A percentile compares a stretch with the other conserved stretches of the same genome.
phyloP scores from a whole-genome alignment of 2,113 vertebrate genomes.

The Polypterus senegalus region DNA sequence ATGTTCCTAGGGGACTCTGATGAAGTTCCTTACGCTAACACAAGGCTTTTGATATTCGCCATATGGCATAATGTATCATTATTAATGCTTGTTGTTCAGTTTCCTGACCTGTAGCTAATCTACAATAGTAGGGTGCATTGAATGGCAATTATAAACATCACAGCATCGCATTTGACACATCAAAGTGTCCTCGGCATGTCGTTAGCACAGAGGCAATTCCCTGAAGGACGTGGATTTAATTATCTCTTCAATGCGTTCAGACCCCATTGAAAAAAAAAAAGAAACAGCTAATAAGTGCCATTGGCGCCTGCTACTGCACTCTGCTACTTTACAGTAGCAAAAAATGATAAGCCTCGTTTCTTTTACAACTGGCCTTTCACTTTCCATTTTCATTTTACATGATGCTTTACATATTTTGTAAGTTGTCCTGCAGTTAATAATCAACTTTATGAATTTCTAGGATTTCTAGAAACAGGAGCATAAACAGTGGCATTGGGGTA shows the following conservation, averaged over 20 bases:
- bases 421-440: no score
- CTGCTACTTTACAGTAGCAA: no score
- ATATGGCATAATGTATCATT: conserved; percentile 47
- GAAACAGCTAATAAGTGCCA: no score
- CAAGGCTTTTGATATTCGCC: conserved; percentile 55
- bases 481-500: no score
- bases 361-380: no score
- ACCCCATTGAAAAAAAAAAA: no score
- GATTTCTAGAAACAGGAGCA: no score
- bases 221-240: conserved; percentile 22
- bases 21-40: conserved; percentile 45
- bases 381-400: no score
- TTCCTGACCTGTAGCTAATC: conserved; percentile 54
- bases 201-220: conserved; percentile 17
- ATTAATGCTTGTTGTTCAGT: conserved; percentile 47
- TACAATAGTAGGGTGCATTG: conserved; percentile 40
- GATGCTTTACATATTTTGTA: no score
- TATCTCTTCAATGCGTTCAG: background rate
- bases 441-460: no score
- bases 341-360: no score
- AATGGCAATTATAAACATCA: conserved; percentile 47
- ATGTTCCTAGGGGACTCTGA: background rate
- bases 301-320: no score
- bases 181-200: conserved; percentile 18
- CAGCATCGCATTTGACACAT: conserved; percentile 33